Evolutionary conservation across 2,797 vertebrate genomes (phyloP).

Genomic region (Pseudochirops corinnae): DNA sequence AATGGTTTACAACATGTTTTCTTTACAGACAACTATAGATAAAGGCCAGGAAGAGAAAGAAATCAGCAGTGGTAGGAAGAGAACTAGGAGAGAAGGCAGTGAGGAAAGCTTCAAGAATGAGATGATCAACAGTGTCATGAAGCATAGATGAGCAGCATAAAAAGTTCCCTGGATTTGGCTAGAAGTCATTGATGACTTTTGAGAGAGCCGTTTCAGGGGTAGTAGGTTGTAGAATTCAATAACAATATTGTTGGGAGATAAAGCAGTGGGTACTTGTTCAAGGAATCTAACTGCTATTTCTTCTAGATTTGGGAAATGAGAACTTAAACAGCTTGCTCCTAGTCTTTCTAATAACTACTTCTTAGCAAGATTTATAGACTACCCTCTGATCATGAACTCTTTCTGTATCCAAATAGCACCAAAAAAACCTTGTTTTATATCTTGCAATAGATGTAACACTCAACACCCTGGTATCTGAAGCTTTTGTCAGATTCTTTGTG

Average conservation of each 20-base stretch:
- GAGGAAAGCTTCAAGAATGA: neutral
- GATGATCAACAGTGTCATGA: neutral
- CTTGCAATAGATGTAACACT: constrained; percentile 83
- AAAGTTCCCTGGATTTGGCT: neutral
- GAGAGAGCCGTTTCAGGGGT: constrained; percentile 11
- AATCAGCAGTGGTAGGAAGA: neutral
- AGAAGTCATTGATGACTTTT: constrained; percentile 20
- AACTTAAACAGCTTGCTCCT: neutral
- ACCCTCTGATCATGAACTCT: neutral
- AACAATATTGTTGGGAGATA: neutral
- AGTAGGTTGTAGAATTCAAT: neutral
- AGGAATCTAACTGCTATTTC: constrained; percentile 8
- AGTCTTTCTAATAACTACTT: neutral
- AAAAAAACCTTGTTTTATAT: constrained; percentile 20
- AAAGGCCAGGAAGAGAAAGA: neutral
- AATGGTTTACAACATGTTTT: neutral
- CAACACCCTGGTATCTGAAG: constrained; percentile 94
- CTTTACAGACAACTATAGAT: neutral
- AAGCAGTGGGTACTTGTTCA: constrained; percentile 10
- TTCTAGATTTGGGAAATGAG: neutral
- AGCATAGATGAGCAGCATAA: neutral
- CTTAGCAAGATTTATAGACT: neutral
- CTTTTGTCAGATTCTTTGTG: constrained; percentile 96
- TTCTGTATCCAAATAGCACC: constrained; percentile 24
- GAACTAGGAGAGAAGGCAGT: constrained; percentile 8